Percentiles rank a stretch among this genome's conserved stretches.
Conservation (phyloP, 2,113 vertebrate species). For the Apaloderma vittatum region DNA sequence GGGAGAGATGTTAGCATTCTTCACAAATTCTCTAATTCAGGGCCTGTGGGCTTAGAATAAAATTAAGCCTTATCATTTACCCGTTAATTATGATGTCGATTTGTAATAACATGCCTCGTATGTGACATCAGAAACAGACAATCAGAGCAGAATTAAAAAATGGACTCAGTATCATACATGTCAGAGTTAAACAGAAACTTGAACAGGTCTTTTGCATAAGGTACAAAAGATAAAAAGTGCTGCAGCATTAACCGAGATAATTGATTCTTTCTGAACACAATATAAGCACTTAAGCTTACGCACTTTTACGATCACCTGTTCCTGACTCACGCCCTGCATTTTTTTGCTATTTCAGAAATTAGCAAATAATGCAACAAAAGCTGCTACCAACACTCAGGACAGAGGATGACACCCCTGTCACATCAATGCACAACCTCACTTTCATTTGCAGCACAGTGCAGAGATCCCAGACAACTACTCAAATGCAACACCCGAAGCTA, state of each 20-base stretch:
- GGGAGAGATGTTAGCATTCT: neutral
- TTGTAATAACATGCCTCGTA: neutral
- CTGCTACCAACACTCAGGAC: neutral
- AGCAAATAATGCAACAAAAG: neutral
- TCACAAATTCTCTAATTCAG: neutral
- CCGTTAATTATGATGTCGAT: neutral
- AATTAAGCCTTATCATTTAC: neutral
- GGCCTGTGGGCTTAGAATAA: neutral
- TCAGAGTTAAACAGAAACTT: neutral
- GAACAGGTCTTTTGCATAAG: neutral
- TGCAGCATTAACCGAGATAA: neutral
- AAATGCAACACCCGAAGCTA: neutral
- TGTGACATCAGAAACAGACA: neutral
- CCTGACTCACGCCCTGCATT: neutral
- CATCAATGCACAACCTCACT: neutral
- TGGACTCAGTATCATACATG: neutral
- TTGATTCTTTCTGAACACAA: neutral
- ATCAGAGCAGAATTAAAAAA: neutral
- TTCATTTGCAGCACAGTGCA: neutral
- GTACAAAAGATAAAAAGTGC: neutral
- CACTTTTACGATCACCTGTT: neutral
- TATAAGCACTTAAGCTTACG: rapidly evolving
- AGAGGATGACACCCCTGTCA: neutral
- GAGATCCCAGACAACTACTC: neutral
- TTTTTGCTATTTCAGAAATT: neutral